Evolutionary conservation across 2,797 vertebrate genomes (phyloP).

Genomic region (Propithecus deckenii): DNA sequence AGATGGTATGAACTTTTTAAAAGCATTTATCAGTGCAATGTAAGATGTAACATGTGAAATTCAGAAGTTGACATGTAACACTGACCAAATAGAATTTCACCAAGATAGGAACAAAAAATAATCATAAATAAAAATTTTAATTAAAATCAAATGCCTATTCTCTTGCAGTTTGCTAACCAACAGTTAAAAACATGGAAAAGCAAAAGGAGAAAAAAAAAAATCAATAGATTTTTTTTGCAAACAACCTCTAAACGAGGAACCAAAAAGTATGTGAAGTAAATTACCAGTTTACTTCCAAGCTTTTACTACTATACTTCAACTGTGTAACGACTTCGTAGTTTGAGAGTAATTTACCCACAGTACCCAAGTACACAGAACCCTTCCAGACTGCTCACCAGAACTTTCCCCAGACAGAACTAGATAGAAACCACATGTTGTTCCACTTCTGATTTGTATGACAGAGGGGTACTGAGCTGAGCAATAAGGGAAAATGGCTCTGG

Average conservation of each 20-base stretch:
- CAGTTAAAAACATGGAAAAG: slow-evolving; percentile 4
- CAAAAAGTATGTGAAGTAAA: slow-evolving; percentile 18
- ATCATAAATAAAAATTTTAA: slow-evolving; percentile 40
- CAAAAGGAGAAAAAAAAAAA: slow-evolving; percentile 13
- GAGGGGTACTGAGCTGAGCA: neutral
- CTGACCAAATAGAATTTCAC: slow-evolving; percentile 30
- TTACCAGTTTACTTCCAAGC: neutral
- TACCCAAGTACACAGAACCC: neutral
- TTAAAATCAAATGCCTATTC: slow-evolving; percentile 27
- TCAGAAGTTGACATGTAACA: slow-evolving; percentile 5
- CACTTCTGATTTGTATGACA: neutral
- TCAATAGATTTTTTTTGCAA: neutral
- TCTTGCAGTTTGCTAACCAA: neutral
- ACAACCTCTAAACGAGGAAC: neutral
- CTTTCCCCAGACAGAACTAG: neutral
- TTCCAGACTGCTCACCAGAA: neutral
- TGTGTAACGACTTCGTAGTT: neutral
- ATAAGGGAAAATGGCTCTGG: slow-evolving; percentile 23
- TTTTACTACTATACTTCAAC: slow-evolving; percentile 38
- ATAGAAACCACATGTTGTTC: neutral
- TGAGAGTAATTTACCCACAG: neutral
- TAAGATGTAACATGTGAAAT: neutral
- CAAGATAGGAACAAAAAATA: slow-evolving; percentile 28
- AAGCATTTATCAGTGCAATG: neutral
- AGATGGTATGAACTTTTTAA: neutral